A percentile compares a stretch with the other conserved stretches of the same genome.
These are phyloP conservation scores for Trichonephila clavipes DNA, from an alignment of 1,140 invertebrate species.

Conservation along the genomic window DNA sequence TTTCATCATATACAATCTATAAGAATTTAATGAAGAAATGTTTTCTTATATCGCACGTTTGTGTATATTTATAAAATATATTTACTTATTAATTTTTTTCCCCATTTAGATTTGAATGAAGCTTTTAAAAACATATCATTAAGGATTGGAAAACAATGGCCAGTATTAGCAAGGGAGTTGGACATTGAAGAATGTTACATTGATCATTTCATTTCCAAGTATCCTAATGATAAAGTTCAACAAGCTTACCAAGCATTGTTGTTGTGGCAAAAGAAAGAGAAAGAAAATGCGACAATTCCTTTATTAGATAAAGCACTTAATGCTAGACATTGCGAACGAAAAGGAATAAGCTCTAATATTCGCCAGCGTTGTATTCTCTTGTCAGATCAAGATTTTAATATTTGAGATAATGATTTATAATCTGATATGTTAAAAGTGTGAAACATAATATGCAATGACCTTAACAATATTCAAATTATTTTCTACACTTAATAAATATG, in stretches of 20 bases:
- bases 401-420: too few species aligned
- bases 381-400: background rate
- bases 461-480: background rate
- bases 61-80: background rate
- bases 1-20: too few species aligned
- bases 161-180: background rate
- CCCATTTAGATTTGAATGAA: background rate
- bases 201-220: background rate
- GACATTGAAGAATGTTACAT: background rate
- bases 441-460: background rate
- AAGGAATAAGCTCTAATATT: conserved; percentile 2
- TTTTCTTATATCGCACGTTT: too few species aligned
- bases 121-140: background rate
- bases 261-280: background rate
- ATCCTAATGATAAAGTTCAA: background rate
- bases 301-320: conserved; percentile 25
- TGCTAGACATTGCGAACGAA: conserved; percentile 29
- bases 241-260: background rate
- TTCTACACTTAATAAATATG: background rate
- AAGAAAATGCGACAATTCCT: conserved; percentile 2
- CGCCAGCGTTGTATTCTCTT: background rate
- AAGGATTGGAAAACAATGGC: conserved; percentile 27
- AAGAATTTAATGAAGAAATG: too few species aligned
- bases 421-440: background rate
- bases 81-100: background rate